phyloP scores from a whole-genome alignment of 92 coral and sea anemone species.

The Montipora capitata region DNA sequence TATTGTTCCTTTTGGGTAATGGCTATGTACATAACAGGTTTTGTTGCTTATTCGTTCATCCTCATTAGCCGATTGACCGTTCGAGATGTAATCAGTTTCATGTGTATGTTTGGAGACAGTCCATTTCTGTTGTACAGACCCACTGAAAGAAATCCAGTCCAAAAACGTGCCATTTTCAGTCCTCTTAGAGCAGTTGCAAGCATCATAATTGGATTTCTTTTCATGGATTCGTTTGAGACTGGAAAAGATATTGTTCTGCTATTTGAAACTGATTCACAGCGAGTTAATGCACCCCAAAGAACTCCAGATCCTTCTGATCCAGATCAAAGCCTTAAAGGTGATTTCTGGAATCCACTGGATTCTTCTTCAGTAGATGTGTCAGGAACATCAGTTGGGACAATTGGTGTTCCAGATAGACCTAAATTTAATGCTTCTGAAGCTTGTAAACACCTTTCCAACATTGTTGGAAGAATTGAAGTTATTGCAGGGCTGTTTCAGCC shows the following conservation, averaged over 20 bases:
- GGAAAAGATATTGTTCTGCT: conserved; percentile 79
- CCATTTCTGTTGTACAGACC: conserved; percentile 82
- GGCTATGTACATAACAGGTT: conserved; percentile 90
- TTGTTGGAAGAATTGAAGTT: conserved; percentile 79
- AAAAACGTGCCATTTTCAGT: conserved; percentile 38
- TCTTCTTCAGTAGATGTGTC: conserved; percentile 26
- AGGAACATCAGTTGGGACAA: conserved; percentile 61
- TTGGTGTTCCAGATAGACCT: conserved; percentile 72
- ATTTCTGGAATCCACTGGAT: conserved; percentile 46
- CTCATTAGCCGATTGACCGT: conserved; percentile 82
- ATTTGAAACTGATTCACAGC: conserved; percentile 72
- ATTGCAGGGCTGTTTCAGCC: conserved; percentile 86
- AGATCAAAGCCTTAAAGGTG: conserved; percentile 15
- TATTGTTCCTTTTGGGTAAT: conserved; percentile 87
- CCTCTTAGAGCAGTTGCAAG: conserved; percentile 52
- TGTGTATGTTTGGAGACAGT: conserved; percentile 90
- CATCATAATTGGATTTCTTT: conserved; percentile 73
- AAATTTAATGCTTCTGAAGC: conserved; percentile 77
- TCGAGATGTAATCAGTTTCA: conserved; percentile 88
- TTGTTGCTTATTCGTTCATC: conserved; percentile 88
- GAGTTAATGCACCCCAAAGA: neutral
- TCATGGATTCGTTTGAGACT: conserved; percentile 83
- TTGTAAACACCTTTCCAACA: conserved; percentile 74
- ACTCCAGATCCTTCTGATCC: neutral
- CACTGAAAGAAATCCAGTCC: conserved; percentile 38